Base-by-base conservation (phyloP, 2,113 vertebrate species). In the Cochlearius cochlearius region DNA sequence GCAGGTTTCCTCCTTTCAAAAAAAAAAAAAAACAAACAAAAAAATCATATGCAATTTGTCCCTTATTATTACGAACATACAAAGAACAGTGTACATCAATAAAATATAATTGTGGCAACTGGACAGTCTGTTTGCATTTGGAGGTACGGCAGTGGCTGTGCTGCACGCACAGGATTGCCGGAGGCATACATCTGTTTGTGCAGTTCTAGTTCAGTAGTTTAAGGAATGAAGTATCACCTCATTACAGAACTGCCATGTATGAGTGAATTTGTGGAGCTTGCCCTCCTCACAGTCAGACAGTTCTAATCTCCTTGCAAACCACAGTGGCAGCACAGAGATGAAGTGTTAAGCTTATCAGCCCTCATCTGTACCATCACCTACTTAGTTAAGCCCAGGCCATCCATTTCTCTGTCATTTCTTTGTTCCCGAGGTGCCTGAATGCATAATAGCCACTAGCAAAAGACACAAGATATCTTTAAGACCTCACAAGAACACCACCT, bases 151-250 rank as follows among this genome's bases (percentile, higher is more conserved):
- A 58, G 79, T 66, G 91, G 38, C 75, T 5, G 64, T 36, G 63
- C 91, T 11, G 86, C 60, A 10, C 10, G 74, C 81, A 16, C 29
- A 12, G 68, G 69, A 92, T 29, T 41, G 62, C 94, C 94, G 86
- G 47, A 41, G 96, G 96, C 97, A 92, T 93, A 95, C 96, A 94
- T 96, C 97, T 98, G 97, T 90, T 86, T 82, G 81, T 84, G 95
- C 92, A 92, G 97, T 93, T 98, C 97, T 94, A 86, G 60, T 96
- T 97, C 97, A 96, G 97, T 95, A 97, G 97, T 97, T 97, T 96
- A 97, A 96, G 86, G 97, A 96, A 98, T 97, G 96, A 98, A 97
- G 97, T 97, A 98, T 98, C 96, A 97, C 97, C 97, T 98, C 98
- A 97, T 98, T 98, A 98, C 88, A 96, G 96, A 97, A 49, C 94